A percentile compares a stretch with the other conserved stretches of the same genome.
These are phyloP conservation scores for Aurelia sp. DNA, from an alignment of 30 jellyfish, hydroid and myxozoan species.

Conservation along the genomic window DNA sequence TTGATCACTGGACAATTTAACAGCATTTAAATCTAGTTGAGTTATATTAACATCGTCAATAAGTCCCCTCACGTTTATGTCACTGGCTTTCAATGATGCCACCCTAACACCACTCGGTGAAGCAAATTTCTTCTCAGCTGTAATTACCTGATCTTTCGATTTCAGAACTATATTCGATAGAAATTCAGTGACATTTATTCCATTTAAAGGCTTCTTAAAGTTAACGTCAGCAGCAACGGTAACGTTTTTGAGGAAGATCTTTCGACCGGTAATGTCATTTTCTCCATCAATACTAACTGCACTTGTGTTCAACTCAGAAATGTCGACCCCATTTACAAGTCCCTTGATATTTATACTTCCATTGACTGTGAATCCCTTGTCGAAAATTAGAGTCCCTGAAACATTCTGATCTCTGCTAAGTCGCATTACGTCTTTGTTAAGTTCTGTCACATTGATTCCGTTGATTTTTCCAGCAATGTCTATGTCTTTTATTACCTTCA, in stretches of 20 bases:
- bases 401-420: conserved; percentile 72
- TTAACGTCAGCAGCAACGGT: conserved; percentile 6
- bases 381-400: conserved; percentile 51
- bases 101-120: conserved; percentile 33
- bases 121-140: conserved; percentile 67
- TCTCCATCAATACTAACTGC: conserved; percentile 63
- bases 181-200: conserved; percentile 65
- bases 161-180: conserved; percentile 53
- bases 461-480: conserved; percentile 46
- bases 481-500: conserved; percentile 13
- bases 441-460: conserved; percentile 69
- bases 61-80: conserved; percentile 31
- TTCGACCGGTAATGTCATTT: conserved; percentile 36
- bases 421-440: conserved; percentile 50
- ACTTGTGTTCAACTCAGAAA: conserved; percentile 39
- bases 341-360: conserved; percentile 56
- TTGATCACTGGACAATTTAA: conserved; percentile 62
- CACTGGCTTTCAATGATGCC: conserved; percentile 11
- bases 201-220: conserved; percentile 47
- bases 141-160: conserved; percentile 57
- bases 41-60: conserved; percentile 76
- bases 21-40: conserved; percentile 44
- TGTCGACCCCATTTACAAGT: conserved; percentile 68
- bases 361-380: conserved; percentile 55
- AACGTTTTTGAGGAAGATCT: conserved; percentile 38